Base-by-base conservation (phyloP, 2,113 vertebrate species). In the Buteo buteo region DNA sequence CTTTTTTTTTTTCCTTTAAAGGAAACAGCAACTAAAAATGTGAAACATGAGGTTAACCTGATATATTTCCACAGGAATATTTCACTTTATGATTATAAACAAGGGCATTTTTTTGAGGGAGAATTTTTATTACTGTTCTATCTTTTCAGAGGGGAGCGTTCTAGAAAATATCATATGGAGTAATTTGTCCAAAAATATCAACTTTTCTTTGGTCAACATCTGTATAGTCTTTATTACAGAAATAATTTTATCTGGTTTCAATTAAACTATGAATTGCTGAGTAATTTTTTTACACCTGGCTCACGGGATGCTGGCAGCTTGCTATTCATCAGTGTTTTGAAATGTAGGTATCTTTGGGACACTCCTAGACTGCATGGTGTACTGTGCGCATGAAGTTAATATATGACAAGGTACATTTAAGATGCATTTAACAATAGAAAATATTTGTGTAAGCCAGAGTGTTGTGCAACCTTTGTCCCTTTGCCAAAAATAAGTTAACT, bases 401-500 rank as follows among this genome's bases (percentile, higher is more conserved):
- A 70, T 88, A 84, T 76, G 96, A 96, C 94, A 98, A 36, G 86
- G 95, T 97, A 95, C 97, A 96, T 98, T 98, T 97, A 96, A 98
- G 96, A 97, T 97, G 95, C 92, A 86, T 96, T 98, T 97, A 97
- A 98, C 98, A 98, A 98, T 96, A 98, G 97, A 97, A 96, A 95
- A 97, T 98, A 97, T 98, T 98, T 98, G 95, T 95, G 90, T 96
- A 96, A 98, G 97, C 97, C 95, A 94, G 93, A 94, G 91, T 96
- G 97, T 98, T 98, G 95, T 95, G 97, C 97, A 98, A 98, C 96
- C 90, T 97, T 96, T 97, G 97, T 98, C 97, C 69, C 93, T 95
- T 98, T 98, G 98, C 98, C 98, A 98, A 98, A 98, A 98, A 97
- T 97, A 98, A 98, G 98, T 98, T 98, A 98, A 97, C 97, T 97